Conservation (phyloP, 2,113 vertebrate genomes). For the Hemicordylus capensis region DNA sequence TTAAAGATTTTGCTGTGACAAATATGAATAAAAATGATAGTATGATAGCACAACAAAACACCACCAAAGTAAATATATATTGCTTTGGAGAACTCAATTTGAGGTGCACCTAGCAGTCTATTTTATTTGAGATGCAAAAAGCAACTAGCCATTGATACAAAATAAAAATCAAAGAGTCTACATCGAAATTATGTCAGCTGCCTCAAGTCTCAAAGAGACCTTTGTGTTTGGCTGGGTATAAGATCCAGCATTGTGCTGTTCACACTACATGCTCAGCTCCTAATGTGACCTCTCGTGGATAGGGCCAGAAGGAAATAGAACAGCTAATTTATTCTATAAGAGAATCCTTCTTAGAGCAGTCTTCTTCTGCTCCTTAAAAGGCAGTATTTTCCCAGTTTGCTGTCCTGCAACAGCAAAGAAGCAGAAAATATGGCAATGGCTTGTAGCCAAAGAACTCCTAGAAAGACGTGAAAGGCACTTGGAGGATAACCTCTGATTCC, state of each 20-base stretch:
- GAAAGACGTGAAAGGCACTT: not conserved
- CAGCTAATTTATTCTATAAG: not conserved
- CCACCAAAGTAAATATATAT: not conserved
- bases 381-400: not conserved
- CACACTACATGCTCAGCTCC: constrained; percentile 4
- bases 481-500: not conserved
- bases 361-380: not conserved
- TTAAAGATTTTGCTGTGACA: not conserved
- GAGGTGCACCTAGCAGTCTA: not conserved
- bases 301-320: not conserved
- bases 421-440: not conserved
- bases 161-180: constrained; percentile 4
- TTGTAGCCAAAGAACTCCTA: not conserved
- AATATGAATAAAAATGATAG: not conserved
- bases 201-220: constrained; percentile 16
- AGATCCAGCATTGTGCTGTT: constrained; percentile 14
- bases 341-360: not conserved
- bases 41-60: not conserved
- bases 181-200: constrained; percentile 34
- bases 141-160: not conserved
- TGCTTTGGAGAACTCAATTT: not conserved
- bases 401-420: not conserved
- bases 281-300: constrained; percentile 5
- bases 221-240: constrained; percentile 12
- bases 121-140: not conserved